Evolutionary conservation across 2,113 vertebrate species (phyloP).

Genomic region (Tapirus terrestris): DNA sequence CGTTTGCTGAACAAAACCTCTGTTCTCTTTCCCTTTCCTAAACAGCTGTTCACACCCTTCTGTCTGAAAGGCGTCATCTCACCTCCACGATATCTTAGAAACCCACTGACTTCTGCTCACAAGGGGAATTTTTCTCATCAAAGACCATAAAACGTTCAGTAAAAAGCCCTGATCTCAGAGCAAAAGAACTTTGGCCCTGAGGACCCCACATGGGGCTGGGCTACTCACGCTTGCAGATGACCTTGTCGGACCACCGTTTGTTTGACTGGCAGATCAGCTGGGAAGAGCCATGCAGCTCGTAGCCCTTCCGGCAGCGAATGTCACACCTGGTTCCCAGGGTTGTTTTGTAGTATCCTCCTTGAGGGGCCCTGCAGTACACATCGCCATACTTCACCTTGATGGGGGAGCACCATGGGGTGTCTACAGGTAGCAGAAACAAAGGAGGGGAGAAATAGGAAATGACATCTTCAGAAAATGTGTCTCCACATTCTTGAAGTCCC

Average conservation of each 20-base stretch:
- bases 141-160: background rate
- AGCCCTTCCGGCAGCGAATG: conserved; percentile 95
- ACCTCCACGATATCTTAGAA: background rate
- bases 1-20: background rate
- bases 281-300: conserved; percentile 91
- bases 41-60: background rate
- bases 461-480: conserved; percentile 34
- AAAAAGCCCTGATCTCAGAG: background rate
- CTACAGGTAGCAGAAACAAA: conserved; percentile 85
- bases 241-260: conserved; percentile 97
- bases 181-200: background rate
- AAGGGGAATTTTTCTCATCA: background rate
- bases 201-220: background rate
- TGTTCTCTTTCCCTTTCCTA: background rate
- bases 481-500: background rate
- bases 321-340: conserved; percentile 94
- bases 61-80: background rate
- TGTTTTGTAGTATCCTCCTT: conserved; percentile 93
- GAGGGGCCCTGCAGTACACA: conserved; percentile 93
- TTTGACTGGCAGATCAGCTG: conserved; percentile 95
- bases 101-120: background rate
- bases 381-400: conserved; percentile 97
- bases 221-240: conserved; percentile 94
- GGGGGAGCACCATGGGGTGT: conserved; percentile 95
- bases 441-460: background rate